Conservation (phyloP, 2,113 vertebrate species). For the Dasyprocta punctata region DNA sequence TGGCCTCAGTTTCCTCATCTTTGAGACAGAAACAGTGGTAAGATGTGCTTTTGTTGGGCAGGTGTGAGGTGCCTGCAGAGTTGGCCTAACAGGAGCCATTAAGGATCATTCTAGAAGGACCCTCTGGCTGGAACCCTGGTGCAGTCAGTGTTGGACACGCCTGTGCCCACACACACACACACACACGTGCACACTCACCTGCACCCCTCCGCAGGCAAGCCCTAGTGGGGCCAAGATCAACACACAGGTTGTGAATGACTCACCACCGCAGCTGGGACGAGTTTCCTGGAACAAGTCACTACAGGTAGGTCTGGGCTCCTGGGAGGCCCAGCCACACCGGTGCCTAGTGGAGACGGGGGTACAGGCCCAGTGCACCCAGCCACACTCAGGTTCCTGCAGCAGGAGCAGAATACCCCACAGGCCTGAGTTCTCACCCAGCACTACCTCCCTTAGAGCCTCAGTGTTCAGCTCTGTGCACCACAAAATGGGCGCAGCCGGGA, state of each 20-base stretch:
- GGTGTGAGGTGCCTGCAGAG: neutral
- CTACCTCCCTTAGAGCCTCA: neutral
- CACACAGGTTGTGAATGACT: constrained; percentile 44
- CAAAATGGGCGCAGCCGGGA: too few relatives aligned
- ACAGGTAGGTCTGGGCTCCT: constrained; percentile 55
- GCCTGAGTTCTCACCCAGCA: neutral
- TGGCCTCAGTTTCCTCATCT: neutral
- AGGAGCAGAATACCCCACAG: neutral
- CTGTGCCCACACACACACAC: too few relatives aligned
- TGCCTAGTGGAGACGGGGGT: neutral
- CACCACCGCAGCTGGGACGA: neutral
- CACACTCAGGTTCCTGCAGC: neutral
- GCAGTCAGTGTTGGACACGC: neutral
- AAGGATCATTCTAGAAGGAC: neutral
- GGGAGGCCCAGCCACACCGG: neutral
- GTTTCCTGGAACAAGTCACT: constrained; percentile 67
- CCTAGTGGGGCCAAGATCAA: constrained; percentile 23
- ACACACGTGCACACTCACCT: rapidly evolving
- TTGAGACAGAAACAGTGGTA: neutral
- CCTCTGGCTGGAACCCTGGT: neutral
- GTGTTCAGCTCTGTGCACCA: neutral
- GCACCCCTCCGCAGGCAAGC: neutral
- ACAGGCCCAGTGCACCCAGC: neutral
- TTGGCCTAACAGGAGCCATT: neutral
- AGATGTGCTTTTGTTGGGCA: neutral